Conservation (phyloP, 1,140 invertebrate species). For the Platorchestia sp. region DNA sequence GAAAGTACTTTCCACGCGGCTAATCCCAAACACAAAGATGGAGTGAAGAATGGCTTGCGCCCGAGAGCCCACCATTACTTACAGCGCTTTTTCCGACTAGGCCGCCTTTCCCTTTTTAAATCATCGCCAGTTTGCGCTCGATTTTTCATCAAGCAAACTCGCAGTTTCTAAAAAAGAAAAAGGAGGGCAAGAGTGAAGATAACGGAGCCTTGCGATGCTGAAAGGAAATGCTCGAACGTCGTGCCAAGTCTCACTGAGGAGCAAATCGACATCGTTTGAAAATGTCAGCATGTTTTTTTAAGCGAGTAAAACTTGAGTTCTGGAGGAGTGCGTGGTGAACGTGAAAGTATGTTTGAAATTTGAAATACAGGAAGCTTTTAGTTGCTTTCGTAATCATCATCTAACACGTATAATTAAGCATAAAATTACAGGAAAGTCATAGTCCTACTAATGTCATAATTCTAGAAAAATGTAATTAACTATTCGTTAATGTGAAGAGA, state of each 20-base stretch:
- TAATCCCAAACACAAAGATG: conserved; percentile 55
- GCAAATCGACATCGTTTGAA: neutral
- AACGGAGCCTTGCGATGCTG: neutral
- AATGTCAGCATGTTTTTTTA: neutral
- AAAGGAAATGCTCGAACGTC: neutral
- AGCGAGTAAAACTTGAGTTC: neutral
- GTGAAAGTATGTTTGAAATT: neutral
- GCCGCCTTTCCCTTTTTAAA: conserved; percentile 55
- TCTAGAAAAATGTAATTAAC: too few species aligned
- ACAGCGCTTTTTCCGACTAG: conserved; percentile 54
- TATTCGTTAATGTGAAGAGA: too few species aligned
- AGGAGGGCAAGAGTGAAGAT: conserved; percentile 7
- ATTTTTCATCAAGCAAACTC: conserved; percentile 55
- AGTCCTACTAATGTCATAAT: too few species aligned
- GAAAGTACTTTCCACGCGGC: conserved; percentile 39
- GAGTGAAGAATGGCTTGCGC: conserved; percentile 54
- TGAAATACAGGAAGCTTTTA: neutral
- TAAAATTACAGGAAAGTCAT: neutral
- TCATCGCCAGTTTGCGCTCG: conserved; percentile 55
- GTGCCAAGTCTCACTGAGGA: neutral
- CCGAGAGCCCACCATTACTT: conserved; percentile 48
- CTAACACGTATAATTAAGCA: neutral
- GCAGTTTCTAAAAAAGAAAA: neutral
- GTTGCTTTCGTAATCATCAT: neutral
- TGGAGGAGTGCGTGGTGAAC: neutral